These are phyloP conservation scores for Glossosoma conforme DNA, from an alignment of 1,140 invertebrate species.

Conservation along the genomic window DNA sequence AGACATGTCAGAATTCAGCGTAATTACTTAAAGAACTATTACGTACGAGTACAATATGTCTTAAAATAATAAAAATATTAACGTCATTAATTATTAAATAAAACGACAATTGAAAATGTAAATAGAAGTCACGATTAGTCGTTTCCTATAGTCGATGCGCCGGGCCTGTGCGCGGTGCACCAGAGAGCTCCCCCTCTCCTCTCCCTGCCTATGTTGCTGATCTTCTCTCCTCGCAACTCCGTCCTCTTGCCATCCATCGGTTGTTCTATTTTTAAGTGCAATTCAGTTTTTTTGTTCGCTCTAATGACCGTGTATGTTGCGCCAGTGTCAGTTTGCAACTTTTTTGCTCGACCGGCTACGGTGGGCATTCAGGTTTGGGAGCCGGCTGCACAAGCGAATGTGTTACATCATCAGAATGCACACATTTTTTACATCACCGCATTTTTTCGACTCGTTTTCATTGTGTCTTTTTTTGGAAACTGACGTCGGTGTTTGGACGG, in stretches of 20 bases:
- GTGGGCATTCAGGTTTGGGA: not conserved
- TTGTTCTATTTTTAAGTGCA: slow-evolving; percentile 22
- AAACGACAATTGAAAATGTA: too few species aligned
- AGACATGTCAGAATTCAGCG: too few species aligned
- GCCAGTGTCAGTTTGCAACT: slow-evolving; percentile 2
- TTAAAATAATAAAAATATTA: too few species aligned
- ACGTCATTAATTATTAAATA: too few species aligned
- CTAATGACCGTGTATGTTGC: slow-evolving; percentile 11
- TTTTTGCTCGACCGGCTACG: not conserved
- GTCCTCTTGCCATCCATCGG: not conserved
- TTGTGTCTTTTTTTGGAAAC: slow-evolving; percentile 20
- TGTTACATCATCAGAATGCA: slow-evolving; percentile 32
- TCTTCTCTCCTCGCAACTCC: not conserved
- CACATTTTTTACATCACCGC: slow-evolving; percentile 24
- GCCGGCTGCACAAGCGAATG: slow-evolving; percentile 5
- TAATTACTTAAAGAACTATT: too few species aligned
- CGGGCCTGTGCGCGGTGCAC: slow-evolving; percentile 1
- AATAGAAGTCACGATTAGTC: too few species aligned
- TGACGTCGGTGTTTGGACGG: slow-evolving; percentile 25
- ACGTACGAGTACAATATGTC: too few species aligned
- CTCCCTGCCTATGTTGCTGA: too few species aligned
- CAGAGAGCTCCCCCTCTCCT: not conserved
- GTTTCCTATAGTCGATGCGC: not conserved
- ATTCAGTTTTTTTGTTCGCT: slow-evolving; percentile 10
- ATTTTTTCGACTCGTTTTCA: slow-evolving; percentile 20